Evolutionary conservation across 2,797 vertebrate genomes (phyloP), one percentile per base, ranked within the genome.

Genomic region (Schizopygopsis malacanthus): DNA sequence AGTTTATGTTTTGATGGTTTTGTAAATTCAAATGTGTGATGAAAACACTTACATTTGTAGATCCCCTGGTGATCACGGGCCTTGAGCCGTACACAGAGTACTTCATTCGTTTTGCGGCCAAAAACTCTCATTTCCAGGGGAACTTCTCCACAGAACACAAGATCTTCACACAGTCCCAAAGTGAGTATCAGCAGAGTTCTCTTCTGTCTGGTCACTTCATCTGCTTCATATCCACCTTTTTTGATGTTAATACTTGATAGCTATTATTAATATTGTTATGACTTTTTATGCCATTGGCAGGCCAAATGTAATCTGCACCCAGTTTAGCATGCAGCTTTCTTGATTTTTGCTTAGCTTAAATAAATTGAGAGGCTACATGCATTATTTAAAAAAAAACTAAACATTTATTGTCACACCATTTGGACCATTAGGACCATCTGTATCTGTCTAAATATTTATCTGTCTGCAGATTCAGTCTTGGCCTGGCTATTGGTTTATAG

Each of bases 1-100:
- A 39, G 39, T 61, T 28, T 25, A 33, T 18, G 15, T 71, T 54
- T 79, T 81, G 6, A 16, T 54, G 25, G 2, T 39, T 73, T 54
- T 63, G 79, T 73, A 0, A 81, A 43, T 80, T 6, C 41, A 69
- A 47, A 82, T 83, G 4, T 82, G 6, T 82, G 54, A 83, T 59
- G 2, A 63, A 52, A 81, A 22, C 76, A 4, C 71, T 33, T 82
- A 81, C 63, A 94, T 87, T 54, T 63, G 67, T 69, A 96, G 96
- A 81, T 82, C 37, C 71, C 1, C 56, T 94, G 41, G 37, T 33
- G 18, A 87, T 95, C 41, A 84, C 85, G 6, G 59, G 37, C 52
- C 92, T 96, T 70, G 89, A 84, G 86, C 92, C 93, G 0, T 95
- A 95, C 91, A 94, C 94, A 1, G 10, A 15, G 59, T 96, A 95